Conservation (phyloP, 2,888 invertebrate species). For the Tanaodytes sp. region DNA sequence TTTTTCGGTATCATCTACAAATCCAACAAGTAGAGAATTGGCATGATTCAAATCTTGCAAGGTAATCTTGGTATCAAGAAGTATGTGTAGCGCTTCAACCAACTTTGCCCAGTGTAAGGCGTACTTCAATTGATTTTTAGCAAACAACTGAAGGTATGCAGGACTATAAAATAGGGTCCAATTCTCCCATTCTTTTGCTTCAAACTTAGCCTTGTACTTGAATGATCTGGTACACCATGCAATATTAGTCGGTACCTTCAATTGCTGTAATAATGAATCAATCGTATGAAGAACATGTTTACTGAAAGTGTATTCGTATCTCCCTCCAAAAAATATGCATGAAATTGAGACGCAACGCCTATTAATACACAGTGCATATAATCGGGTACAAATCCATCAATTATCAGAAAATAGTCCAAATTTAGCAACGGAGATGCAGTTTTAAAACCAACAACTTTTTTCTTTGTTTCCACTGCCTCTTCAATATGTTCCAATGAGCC, state of each 20-base stretch:
- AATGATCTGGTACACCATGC: conserved; percentile 6
- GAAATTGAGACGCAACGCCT: conserved; percentile 10
- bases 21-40: no score
- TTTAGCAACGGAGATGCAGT: conserved; percentile 13
- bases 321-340: conserved; percentile 1
- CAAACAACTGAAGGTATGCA: no score
- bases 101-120: no score
- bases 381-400: conserved; percentile 16
- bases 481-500: conserved; percentile 11
- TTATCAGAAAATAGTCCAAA: conserved; percentile 12
- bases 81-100: no score
- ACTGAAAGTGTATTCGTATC: neutral
- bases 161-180: no score
- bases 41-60: no score
- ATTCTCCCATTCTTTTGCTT: no score
- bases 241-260: conserved; percentile 3
- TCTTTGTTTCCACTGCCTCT: neutral
- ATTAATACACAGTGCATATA: conserved; percentile 1
- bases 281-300: neutral
- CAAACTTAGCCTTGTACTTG: no score
- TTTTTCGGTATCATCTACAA: no score
- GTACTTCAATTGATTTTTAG: no score
- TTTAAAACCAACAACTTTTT: conserved; percentile 7
- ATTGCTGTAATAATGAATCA: neutral
- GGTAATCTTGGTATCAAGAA: no score